phyloP scores from a whole-genome alignment of 1,140 invertebrate species.

The Drosophila fuyamai region DNA sequence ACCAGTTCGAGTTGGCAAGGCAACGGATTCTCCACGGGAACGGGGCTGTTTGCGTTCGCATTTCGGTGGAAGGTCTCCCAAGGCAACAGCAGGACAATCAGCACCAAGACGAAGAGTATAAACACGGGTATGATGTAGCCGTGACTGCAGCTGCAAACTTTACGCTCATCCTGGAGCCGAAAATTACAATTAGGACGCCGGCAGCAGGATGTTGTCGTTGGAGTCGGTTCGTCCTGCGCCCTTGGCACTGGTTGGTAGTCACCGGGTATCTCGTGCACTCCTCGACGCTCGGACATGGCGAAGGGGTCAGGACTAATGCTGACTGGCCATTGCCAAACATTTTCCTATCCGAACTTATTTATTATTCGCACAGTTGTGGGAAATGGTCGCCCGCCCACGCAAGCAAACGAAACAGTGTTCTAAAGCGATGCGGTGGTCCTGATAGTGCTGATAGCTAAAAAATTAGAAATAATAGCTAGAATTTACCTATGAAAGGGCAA shows the following conservation, averaged over 20 bases:
- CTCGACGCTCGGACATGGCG: conserved; percentile 60
- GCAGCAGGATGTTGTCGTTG: conserved; percentile 53
- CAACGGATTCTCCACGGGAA: conserved; percentile 52
- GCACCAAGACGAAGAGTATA: conserved; percentile 63
- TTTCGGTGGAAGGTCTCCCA: conserved; percentile 64
- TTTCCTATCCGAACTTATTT: conserved; percentile 56
- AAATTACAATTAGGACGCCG: conserved; percentile 38
- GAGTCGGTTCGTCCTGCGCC: conserved; percentile 28
- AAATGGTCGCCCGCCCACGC: conserved; percentile 53
- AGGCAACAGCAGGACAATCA: conserved; percentile 70
- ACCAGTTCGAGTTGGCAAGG: conserved; percentile 88
- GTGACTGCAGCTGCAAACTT: conserved; percentile 47
- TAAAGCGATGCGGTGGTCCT: not conserved
- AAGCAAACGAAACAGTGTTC: conserved; percentile 61
- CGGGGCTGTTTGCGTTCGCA: conserved; percentile 34
- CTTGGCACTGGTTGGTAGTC: conserved; percentile 66
- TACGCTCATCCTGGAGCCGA: conserved; percentile 17
- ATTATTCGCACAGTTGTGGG: conserved; percentile 75
- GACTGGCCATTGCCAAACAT: conserved; percentile 43
- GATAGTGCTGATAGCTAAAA: not conserved
- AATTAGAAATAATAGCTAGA: not conserved
- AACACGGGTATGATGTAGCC: conserved; percentile 69
- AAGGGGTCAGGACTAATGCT: conserved; percentile 6
- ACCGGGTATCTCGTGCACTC: conserved; percentile 48
- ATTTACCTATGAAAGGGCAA: too few relatives aligned